These are phyloP conservation scores for Eupithecia subfuscata DNA, from an alignment of 2,888 invertebrate species.

Conservation along the genomic window DNA sequence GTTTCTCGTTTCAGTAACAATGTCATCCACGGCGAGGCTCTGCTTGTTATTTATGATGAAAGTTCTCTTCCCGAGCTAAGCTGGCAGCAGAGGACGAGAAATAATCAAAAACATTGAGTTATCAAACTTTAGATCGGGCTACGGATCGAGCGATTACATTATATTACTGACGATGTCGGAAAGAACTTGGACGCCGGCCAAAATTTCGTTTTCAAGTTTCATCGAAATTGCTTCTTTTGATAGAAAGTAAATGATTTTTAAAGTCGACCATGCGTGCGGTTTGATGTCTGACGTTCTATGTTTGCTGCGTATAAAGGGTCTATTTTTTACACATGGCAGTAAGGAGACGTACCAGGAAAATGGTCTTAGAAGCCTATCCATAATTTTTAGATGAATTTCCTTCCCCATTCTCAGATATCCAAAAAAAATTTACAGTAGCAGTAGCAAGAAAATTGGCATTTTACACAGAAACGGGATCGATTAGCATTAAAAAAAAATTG, in stretches of 20 bases:
- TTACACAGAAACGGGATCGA: too few relatives aligned
- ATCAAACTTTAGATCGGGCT: conserved; percentile 31
- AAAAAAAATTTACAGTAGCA: too few relatives aligned
- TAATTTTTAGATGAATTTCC: too few relatives aligned
- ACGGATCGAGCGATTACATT: conserved; percentile 23
- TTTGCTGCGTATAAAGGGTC: neutral
- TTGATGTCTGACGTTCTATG: neutral
- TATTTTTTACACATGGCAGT: too few relatives aligned
- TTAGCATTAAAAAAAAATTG: too few relatives aligned
- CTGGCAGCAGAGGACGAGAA: conserved; percentile 25
- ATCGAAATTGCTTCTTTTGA: conserved; percentile 31
- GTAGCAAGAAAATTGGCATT: too few relatives aligned
- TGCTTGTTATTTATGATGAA: conserved; percentile 29
- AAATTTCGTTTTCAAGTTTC: conserved; percentile 34
- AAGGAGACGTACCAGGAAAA: too few relatives aligned
- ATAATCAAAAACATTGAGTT: conserved; percentile 35
- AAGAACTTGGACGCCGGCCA: conserved; percentile 31
- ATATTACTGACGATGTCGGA: conserved; percentile 15
- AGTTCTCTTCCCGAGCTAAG: conserved; percentile 18
- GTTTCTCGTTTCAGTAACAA: conserved; percentile 9
- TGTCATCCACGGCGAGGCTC: conserved; percentile 2
- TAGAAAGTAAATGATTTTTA: conserved; percentile 26
- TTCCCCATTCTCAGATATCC: too few relatives aligned
- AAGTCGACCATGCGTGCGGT: conserved; percentile 20
- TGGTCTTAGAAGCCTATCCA: too few relatives aligned